Evolutionary conservation across 2,113 vertebrate species (phyloP), one percentile per base, ranked within the genome.

Genomic region (Albula goreensis): DNA sequence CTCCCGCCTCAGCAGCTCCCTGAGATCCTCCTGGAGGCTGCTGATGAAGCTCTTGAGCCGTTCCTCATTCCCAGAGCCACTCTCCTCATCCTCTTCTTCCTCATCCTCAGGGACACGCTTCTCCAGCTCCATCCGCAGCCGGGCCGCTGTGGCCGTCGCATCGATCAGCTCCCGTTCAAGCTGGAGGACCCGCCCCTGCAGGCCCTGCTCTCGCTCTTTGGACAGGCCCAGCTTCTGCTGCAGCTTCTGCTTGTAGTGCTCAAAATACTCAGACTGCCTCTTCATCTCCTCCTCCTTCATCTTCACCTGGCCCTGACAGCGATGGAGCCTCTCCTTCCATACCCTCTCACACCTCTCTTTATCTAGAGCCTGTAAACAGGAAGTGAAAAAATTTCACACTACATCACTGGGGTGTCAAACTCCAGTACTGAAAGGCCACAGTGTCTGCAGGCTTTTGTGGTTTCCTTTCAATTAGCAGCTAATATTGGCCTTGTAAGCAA

Each of bases 251-350:
- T 96, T 95, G 90, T 94, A 95, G 91, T 94, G 95, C 86, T 97
- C 95, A 89, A 97, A 96, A 92, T 97, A 96, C 53, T 89, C 92
- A 5, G 93, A 94, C 86, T 97, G 97, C 51, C 85, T 93, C 88
- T 93, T 95, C 91, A 97, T 92, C 85, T 96, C 97, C 50, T 95
- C 93, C 52, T 96, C 95, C 92, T 96, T 96, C 85, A 85, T 89
- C 91, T 92, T 95, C 91, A 97, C 90, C 88, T 94, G 95, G 86
- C 93, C 89, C 89, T 95, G 95, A 89, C 95, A 94, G 89, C 95
- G 93, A 85, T 0, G 88, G 81, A 96, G 83, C 85, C 93, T 93
- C 80, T 94, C 88, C 86, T 94, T 94, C 92, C 95, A 95, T 3
- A 93, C 91, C 83, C 87, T 89, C 89, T 95, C 90, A 48, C 91